Conservation (phyloP, 2,797 vertebrate species). For the Danio tinwini region DNA sequence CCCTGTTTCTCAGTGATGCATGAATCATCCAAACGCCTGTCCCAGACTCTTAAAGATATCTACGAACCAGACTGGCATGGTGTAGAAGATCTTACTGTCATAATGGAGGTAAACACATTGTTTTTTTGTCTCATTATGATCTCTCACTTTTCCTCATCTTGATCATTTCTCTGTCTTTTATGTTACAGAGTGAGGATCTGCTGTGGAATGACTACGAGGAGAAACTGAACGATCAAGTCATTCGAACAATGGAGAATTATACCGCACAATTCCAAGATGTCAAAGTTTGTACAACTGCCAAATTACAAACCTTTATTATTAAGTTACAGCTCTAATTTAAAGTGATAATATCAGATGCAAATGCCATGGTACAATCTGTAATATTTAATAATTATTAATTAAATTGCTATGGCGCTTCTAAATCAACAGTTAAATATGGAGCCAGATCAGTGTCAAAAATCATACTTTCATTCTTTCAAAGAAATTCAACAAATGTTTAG, state of each 20-base stretch:
- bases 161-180: neutral
- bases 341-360: neutral
- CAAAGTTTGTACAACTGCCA: conserved; percentile 78
- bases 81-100: conserved; percentile 82
- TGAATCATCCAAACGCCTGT: conserved; percentile 88
- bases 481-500: no score
- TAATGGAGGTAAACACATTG: conserved; percentile 78
- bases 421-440: neutral
- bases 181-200: conserved; percentile 87
- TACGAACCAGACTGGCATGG: conserved; percentile 90
- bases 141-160: neutral
- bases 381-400: neutral
- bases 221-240: conserved; percentile 87
- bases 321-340: neutral
- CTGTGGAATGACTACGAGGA: conserved; percentile 95
- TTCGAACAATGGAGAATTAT: conserved; percentile 93
- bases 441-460: no score
- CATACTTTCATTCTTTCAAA: no score
- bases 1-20: conserved; percentile 81
- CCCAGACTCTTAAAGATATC: conserved; percentile 87
- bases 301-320: neutral
- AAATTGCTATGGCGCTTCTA: neutral
- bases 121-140: neutral
- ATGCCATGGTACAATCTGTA: neutral
- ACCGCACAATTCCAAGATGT: conserved; percentile 89